Conservation (phyloP, 2,888 invertebrate genomes). For the Amphipyra tragopoginis region DNA sequence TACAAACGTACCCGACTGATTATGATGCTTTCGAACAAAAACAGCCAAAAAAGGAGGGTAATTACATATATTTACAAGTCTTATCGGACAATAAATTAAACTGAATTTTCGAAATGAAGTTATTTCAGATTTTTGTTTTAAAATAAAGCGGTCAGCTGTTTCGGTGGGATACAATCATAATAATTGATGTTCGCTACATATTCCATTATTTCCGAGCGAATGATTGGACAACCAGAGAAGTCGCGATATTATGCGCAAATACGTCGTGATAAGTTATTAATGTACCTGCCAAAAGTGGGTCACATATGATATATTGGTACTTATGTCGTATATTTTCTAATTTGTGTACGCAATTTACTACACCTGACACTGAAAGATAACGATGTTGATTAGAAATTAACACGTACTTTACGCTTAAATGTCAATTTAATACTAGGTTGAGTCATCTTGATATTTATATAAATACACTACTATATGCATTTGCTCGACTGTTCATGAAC, state of each 20-base stretch:
- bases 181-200: conserved; percentile 3
- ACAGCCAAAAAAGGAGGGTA: neutral
- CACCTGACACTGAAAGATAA: conserved; percentile 48
- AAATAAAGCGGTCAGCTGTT: conserved; percentile 13
- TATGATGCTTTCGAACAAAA: too few relatives aligned
- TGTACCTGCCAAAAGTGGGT: conserved; percentile 45
- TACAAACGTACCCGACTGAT: too few relatives aligned
- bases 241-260: conserved; percentile 43
- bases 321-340: conserved; percentile 41
- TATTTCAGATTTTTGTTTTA: conserved; percentile 11
- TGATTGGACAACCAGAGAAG: conserved; percentile 24
- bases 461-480: conserved; percentile 16
- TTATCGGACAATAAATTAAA: neutral
- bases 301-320: conserved; percentile 50
- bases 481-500: conserved; percentile 9
- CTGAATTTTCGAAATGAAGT: conserved; percentile 5
- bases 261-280: conserved; percentile 50
- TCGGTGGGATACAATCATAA: conserved; percentile 18
- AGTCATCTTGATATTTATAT: conserved; percentile 7
- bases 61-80: neutral
- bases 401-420: conserved; percentile 16
- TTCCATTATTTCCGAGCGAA: conserved; percentile 11
- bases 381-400: conserved; percentile 43
- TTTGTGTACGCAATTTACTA: conserved; percentile 30
- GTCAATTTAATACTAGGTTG: neutral